Percentiles rank a stretch among this genome's conserved stretches.
phyloP scores from a whole-genome alignment of 2,113 vertebrate species.

The Sarotherodon lohbergeri region DNA sequence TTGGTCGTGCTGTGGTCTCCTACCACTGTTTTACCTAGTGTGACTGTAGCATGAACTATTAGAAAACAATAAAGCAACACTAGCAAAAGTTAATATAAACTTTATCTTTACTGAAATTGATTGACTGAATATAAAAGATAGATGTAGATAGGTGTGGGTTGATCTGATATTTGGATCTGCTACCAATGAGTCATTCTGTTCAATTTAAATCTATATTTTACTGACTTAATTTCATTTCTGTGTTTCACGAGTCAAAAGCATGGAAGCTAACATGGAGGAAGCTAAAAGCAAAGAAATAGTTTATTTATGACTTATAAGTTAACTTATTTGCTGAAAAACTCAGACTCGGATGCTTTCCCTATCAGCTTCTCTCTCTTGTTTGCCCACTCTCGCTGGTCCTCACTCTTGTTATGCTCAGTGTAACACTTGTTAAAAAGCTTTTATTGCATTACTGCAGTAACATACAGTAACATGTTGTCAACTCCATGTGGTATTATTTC shows the following conservation, averaged over 20 bases:
- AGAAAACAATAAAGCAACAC: not conserved
- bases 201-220: not conserved
- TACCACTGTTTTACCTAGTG: not conserved
- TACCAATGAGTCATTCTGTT: not conserved
- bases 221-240: not conserved
- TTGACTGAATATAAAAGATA: not conserved
- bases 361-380: not conserved
- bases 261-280: not conserved
- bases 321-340: not conserved
- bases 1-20: not conserved
- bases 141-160: not conserved
- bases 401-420: not conserved
- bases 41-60: not conserved
- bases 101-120: not conserved
- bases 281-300: not conserved
- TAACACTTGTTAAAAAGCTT: not conserved
- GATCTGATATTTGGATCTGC: not conserved
- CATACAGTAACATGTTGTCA: not conserved
- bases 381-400: not conserved
- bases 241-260: not conserved
- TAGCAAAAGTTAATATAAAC: not conserved
- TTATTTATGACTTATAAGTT: not conserved
- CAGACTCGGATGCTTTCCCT: not conserved
- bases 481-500: not conserved
- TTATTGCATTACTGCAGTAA: not conserved